Evolutionary conservation across 1,140 invertebrate species (phyloP), one percentile per base, ranked within the genome.

Genomic region (Samia ricini): DNA sequence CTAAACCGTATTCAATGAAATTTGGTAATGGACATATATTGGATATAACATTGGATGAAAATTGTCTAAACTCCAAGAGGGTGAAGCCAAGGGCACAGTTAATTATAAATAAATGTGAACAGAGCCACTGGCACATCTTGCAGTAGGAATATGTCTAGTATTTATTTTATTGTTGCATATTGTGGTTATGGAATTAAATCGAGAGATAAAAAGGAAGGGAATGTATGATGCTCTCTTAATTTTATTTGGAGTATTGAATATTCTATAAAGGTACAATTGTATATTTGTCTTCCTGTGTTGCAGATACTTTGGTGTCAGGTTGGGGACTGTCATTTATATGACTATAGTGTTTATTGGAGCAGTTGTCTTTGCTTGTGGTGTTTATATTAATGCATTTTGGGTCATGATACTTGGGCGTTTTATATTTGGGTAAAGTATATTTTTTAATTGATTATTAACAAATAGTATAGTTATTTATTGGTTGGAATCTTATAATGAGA

Each of bases 331-430:
- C 56, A 95, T 99, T 69, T 99, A 98, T 81, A 95, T 97, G 91
- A 76, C 90, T n/a, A 91, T 93, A 61, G 77, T 98, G 23, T 92
- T 98, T 54, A 88, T 95, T 73, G 98, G 98, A 8, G 98, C 97
- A 83, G 70, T 97, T 10, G 84, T 98, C 49, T 98, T 99, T 93
- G 97, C 98, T 26, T 72, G 93, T 60, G 98, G 98, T 50, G 96
- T 94, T n/a, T 92, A 95, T 54, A 74, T 95, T 10, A 93, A 98
- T 86, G 83, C 90, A 19, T 98, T 96, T 82, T 97, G 95, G 95
- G 56, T 99, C 0, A 99, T 99, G 97, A 93, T 97, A 73, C 59
- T 97, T n/a, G 98, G 98, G 15, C 92, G 98, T 89, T 98, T 99
- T 91, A 92, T 99, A 75, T 99, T 99, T 93, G 98, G 98, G 96